Evolutionary conservation across 2,888 invertebrate species (phyloP).

Genomic region (Teleogryllus oceanicus): DNA sequence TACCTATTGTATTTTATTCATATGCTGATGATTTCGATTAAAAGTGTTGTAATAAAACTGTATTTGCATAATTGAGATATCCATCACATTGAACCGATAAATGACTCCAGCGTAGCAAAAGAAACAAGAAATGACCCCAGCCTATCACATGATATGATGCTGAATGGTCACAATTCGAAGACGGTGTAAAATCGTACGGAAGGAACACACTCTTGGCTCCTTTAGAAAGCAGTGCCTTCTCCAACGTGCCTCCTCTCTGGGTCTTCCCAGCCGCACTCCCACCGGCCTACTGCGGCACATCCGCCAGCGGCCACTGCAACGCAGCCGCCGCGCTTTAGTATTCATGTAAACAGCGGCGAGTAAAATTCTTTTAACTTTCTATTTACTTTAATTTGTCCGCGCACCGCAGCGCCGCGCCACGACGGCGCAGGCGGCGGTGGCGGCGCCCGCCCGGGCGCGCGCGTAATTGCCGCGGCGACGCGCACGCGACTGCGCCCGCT

Average conservation of each 20-base stretch:
- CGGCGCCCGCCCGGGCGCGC: not conserved
- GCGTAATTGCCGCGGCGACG: not conserved
- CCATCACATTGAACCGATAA: too few relatives aligned
- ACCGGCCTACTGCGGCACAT: not conserved
- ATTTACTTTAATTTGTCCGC: conserved; percentile 18
- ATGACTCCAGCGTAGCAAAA: too few relatives aligned
- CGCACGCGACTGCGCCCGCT: not conserved
- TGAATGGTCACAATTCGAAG: too few relatives aligned
- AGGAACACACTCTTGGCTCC: too few relatives aligned
- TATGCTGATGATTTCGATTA: too few relatives aligned
- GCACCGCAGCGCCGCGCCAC: not conserved
- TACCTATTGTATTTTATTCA: too few relatives aligned
- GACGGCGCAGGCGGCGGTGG: too few relatives aligned
- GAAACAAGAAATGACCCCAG: too few relatives aligned
- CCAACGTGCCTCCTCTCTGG: not conserved
- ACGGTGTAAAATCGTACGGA: too few relatives aligned
- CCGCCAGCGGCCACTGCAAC: not conserved
- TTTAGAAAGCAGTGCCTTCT: not conserved
- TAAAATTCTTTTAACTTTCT: conserved; percentile 3
- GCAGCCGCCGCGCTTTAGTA: not conserved
- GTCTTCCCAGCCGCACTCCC: not conserved
- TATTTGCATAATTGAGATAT: too few relatives aligned
- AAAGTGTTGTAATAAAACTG: too few relatives aligned
- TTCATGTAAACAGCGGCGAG: conserved; percentile 1
- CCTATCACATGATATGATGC: too few relatives aligned